phyloP scores from a whole-genome alignment of 2,888 invertebrate genomes.

The Drosophila mercatorum region DNA sequence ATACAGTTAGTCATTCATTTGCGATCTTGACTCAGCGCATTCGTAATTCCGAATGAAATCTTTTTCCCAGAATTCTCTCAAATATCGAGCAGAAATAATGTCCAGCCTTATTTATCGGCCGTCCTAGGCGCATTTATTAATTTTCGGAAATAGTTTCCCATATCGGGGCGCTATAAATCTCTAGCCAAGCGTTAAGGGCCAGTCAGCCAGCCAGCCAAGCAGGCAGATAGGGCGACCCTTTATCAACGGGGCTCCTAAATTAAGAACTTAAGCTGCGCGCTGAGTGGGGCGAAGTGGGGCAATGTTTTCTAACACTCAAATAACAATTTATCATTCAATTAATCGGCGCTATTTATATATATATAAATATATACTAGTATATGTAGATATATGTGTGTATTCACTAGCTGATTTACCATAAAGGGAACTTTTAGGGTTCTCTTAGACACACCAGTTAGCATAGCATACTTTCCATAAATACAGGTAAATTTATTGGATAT shows the following conservation, averaged over 20 bases:
- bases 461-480: slow-evolving; percentile 19
- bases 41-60: slow-evolving; percentile 39
- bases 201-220: too few relatives aligned
- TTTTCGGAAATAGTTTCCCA: slow-evolving; percentile 15
- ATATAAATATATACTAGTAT: background rate
- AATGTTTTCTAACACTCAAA: background rate
- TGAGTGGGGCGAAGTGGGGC: slow-evolving; percentile 15
- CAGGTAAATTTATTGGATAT: background rate
- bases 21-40: slow-evolving; percentile 25
- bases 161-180: slow-evolving; percentile 25
- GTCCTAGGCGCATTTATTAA: slow-evolving; percentile 15
- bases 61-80: slow-evolving; percentile 39
- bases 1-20: background rate
- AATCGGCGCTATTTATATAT: background rate
- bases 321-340: slow-evolving; percentile 26
- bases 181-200: background rate
- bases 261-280: slow-evolving; percentile 11
- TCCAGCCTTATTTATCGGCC: slow-evolving; percentile 24
- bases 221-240: slow-evolving; percentile 9
- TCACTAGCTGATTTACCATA: background rate
- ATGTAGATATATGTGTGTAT: background rate
- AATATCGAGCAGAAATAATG: slow-evolving; percentile 25
- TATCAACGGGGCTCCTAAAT: slow-evolving; percentile 18
- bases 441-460: background rate
- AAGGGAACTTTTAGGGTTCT: background rate